Evolutionary conservation across 1,140 invertebrate genomes (phyloP), one percentile per base, ranked within the genome.

Genomic region (Panagrolaimus sp.): DNA sequence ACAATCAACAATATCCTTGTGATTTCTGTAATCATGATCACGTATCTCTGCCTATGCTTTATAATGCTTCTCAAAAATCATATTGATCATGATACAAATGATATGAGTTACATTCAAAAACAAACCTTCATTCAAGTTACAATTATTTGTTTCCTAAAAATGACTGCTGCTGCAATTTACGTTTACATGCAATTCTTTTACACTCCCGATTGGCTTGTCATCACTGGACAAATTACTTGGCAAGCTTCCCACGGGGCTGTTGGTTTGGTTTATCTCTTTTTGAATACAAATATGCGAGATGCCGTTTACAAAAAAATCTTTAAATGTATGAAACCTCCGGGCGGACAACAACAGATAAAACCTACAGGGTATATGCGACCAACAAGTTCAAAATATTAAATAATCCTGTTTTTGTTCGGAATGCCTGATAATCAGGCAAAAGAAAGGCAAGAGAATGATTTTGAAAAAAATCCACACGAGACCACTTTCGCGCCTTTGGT

Each of bases 181-280:
- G 71, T 73, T 17, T 66, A 65, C 12, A 73, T 73, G 71, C 71
- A 73, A 28, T 74, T 73, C 43, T 45, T 38, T 21, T 43, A 43
- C 9, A 62, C 70, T 43, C 26, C 43, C 14, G 45, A 48, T 12
- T 63, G 45, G 10, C n/a, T 72, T 9, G 46, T 73, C 9, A 38
- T 73, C 12, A 21, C 55, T 7, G 71, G 26, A 10, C 71, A 68
- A 38, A 28, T 72, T 10, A 43, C 46, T 14, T 72, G 71, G 71
- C 45, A 67, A 14, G 21, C 55, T 38, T 38, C 43, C 10, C 55
- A 72, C 12, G 69, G 71, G 10, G 43, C 52, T 26, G 12, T 28
- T 58, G 52, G 24, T 17, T 58, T 58, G 1, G 28, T 24, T 5
- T 58, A 58, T 24, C 52, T 58, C 10, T 58, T 58, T 21, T 8